Evolutionary conservation across 1,140 invertebrate genomes (phyloP).

Genomic region (Drosophila erecta): DNA sequence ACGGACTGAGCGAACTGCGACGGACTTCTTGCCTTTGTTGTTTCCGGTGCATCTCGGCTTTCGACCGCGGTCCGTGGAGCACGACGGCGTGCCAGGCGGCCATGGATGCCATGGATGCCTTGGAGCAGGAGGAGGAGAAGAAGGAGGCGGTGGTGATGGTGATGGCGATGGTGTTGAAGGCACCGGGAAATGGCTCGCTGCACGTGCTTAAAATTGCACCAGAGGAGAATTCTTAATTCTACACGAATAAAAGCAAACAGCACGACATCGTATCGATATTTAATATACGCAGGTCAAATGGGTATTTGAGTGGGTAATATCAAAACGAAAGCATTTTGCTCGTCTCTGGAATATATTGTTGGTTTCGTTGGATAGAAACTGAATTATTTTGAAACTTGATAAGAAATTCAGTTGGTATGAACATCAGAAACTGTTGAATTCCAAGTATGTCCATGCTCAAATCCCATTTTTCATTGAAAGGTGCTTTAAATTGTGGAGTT

Average conservation of each 20-base stretch:
- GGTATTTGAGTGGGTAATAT: not conserved
- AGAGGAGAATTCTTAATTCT: constrained; percentile 36
- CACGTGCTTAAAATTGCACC: constrained; percentile 76
- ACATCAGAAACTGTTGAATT: too few species aligned
- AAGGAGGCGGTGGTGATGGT: too few species aligned
- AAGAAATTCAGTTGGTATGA: too few species aligned
- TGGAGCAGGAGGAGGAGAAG: too few species aligned
- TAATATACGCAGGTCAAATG: not conserved
- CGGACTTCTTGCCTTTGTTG: constrained; percentile 2
- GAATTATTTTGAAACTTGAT: too few species aligned
- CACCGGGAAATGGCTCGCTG: constrained; percentile 17
- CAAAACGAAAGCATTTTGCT: not conserved
- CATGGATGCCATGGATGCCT: not conserved
- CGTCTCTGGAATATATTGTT: too few species aligned
- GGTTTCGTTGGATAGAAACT: too few species aligned
- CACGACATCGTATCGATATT: not conserved
- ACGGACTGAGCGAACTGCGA: not conserved
- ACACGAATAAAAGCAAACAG: constrained; percentile 1
- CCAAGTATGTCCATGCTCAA: too few species aligned
- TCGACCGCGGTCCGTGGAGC: constrained; percentile 64
- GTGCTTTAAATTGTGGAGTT: too few species aligned
- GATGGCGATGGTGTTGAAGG: constrained; percentile 1
- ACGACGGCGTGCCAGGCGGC: constrained; percentile 33
- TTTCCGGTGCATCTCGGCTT: constrained; percentile 29
- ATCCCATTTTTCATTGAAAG: too few species aligned